Base-by-base conservation (phyloP, 2,113 vertebrate species). In the Pterophyllum scalare region DNA sequence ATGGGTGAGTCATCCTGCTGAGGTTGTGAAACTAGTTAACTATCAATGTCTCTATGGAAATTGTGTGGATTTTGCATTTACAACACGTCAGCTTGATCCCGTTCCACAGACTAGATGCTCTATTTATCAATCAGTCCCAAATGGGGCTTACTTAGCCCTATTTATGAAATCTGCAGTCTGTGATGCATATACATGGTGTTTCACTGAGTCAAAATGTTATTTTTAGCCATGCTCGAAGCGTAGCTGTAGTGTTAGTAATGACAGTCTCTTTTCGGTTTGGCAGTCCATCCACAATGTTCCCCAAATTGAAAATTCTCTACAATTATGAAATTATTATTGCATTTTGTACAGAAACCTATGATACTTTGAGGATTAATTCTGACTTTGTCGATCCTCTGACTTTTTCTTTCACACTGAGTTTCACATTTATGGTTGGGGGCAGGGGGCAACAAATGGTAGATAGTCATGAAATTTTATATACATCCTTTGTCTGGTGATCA, bases 11-110 rank as follows among this genome's bases (percentile, higher is more conserved):
- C 82, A 46, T 81, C 40, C n/a, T 28, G 28, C 74, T 81, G 75
- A 81, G 72, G 84, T 89, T 85, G 80, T 86, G 87, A 87, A 88
- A 92, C 59, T 9, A 28, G 40, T 62, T 19, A 79, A 82, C 62
- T 82, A 75, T 81, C 31, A 75, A 40, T 11, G 5, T 79, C 67
- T 38, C 59, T 40, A 19, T 3, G 1, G 26, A 60, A 77, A 49
- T 10, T 24, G 28, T 11, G 15, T 79, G 86, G 56, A 35, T 43
- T 72, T 33, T 64, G 40, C 14, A 74, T 74, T 81, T 62, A 17
- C 35, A 38, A 56, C 8, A 75, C 57, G 11, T 77, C 77, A 22
- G 61, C 24, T 60, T 59, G 17, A 52, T 58, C 75, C 13, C 58
- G 64, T 64, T 67, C 4, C 38, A 24, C 33, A 40, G 54, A 58